Percentiles rank a stretch among this genome's conserved stretches.
These are phyloP conservation scores for Formica selysi DNA, from an alignment of 1,140 invertebrate genomes.

Conservation along the genomic window DNA sequence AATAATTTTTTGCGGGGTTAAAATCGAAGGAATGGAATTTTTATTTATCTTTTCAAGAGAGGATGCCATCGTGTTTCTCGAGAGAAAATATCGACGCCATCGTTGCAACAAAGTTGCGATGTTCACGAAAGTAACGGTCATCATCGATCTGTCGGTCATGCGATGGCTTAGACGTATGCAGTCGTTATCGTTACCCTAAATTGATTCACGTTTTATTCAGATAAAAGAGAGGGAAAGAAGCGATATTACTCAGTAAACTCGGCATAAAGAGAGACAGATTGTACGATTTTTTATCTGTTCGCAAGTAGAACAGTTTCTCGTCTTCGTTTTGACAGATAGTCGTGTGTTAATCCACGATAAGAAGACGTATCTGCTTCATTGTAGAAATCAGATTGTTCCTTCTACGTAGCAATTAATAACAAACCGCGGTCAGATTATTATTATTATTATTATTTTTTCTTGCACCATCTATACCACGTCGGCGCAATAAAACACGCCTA, in stretches of 20 bases:
- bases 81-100: conserved; percentile 27
- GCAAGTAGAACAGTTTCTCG: conserved; percentile 14
- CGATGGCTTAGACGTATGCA: conserved; percentile 44
- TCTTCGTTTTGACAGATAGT: background rate
- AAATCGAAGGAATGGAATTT: conserved; percentile 26
- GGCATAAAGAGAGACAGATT: conserved; percentile 35
- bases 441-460: background rate
- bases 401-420: background rate
- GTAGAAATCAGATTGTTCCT: background rate
- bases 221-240: conserved; percentile 57
- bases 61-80: conserved; percentile 20
- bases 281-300: conserved; percentile 31
- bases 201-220: conserved; percentile 66
- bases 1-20: too few relatives aligned
- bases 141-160: conserved; percentile 59
- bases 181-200: conserved; percentile 69
- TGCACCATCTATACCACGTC: background rate
- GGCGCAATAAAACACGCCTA: background rate
- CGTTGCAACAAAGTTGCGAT: conserved; percentile 66
- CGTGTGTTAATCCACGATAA: background rate
- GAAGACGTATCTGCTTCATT: background rate
- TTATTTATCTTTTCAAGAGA: background rate
- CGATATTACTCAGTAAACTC: conserved; percentile 32
- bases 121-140: conserved; percentile 64
- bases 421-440: background rate